Conservation (phyloP, 2,888 invertebrate species). For the Sialis fuliginosa region DNA sequence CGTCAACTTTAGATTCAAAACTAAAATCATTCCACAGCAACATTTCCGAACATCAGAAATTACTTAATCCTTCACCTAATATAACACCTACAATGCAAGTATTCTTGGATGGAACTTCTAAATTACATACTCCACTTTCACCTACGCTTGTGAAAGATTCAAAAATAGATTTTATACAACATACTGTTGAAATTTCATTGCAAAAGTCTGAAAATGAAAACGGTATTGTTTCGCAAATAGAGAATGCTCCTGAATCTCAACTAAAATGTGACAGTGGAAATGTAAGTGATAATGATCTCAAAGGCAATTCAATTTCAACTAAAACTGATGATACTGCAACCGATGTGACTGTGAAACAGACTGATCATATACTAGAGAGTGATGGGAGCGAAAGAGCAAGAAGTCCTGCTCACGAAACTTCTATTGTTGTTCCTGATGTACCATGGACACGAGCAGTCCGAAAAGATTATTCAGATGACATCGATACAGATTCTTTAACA, state of each 20-base stretch:
- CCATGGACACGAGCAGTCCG: slow-evolving; percentile 27
- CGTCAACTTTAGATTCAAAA: slow-evolving; percentile 68
- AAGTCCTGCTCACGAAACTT: slow-evolving; percentile 46
- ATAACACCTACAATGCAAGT: slow-evolving; percentile 53
- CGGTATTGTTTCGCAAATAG: background rate
- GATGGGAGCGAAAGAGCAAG: slow-evolving; percentile 30
- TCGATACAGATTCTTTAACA: slow-evolving; percentile 43
- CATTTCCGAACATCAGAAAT: slow-evolving; percentile 76
- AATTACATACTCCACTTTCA: slow-evolving; percentile 23
- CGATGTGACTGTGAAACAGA: slow-evolving; percentile 1
- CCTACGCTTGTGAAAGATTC: slow-evolving; percentile 12
- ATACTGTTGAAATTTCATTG: background rate
- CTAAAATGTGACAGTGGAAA: background rate
- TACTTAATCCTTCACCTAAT: slow-evolving; percentile 58
- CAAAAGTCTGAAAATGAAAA: slow-evolving; percentile 3
- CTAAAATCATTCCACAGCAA: slow-evolving; percentile 69
- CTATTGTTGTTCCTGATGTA: slow-evolving; percentile 44
- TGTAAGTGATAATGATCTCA: background rate
- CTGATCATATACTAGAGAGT: slow-evolving; percentile 13
- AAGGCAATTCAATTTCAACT: background rate
- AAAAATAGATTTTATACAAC: background rate
- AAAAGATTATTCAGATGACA: slow-evolving; percentile 27
- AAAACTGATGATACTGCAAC: slow-evolving; percentile 7
- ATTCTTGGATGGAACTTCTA: slow-evolving; percentile 34
- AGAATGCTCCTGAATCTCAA: slow-evolving; percentile 4